Evolutionary conservation across 37 sponge, comb jelly and placozoan genomes (phyloP).

Genomic region (Haliclona indistincta): DNA sequence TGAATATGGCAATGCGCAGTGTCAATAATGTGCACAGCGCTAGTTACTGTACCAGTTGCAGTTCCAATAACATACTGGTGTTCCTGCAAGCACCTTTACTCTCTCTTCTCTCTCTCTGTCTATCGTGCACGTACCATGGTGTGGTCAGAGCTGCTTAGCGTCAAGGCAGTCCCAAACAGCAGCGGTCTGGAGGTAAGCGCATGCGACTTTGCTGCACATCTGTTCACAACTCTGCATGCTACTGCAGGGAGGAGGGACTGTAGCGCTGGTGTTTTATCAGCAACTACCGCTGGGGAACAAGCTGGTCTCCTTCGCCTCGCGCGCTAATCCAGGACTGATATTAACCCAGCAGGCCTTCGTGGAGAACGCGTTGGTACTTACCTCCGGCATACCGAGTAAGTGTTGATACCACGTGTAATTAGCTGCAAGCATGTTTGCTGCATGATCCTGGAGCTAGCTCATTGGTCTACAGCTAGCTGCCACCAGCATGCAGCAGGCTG

Average conservation of each 20-base stretch:
- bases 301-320: conserved; percentile 44
- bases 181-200: conserved; percentile 69
- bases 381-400: conserved; percentile 62
- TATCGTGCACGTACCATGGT: conserved; percentile 21
- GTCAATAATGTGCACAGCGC: too few species aligned
- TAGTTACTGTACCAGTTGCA: too few species aligned
- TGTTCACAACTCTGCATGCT: background rate
- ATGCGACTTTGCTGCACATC: background rate
- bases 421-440: background rate
- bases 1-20: too few species aligned
- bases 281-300: conserved; percentile 56
- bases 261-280: conserved; percentile 60
- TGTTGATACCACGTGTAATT: background rate
- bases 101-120: background rate
- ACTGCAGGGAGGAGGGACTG: conserved; percentile 58
- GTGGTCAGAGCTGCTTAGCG: conserved; percentile 28
- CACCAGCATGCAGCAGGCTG: too few species aligned
- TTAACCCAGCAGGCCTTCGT: conserved; percentile 24
- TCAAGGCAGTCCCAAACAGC: conserved; percentile 53
- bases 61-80: background rate
- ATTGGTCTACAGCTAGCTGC: background rate
- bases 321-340: background rate
- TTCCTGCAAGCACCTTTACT: background rate
- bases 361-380: conserved; percentile 45
- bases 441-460: background rate